Evolutionary conservation across 2,888 invertebrate species (phyloP).

Genomic region (Chaitophorus viminalis): DNA sequence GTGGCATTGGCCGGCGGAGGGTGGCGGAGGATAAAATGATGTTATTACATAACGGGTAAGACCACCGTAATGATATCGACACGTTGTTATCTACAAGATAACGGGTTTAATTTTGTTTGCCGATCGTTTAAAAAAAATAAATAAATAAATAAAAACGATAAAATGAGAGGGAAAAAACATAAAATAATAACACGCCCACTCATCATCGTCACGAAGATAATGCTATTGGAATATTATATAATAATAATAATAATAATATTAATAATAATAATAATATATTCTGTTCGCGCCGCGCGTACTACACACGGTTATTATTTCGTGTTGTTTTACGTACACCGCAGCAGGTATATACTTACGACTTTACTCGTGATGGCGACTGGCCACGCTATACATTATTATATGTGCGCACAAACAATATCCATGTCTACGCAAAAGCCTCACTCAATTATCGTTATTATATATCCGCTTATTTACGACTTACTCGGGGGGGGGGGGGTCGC

Average conservation of each 20-base stretch:
- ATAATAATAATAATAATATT: too few species aligned
- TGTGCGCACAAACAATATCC: neutral
- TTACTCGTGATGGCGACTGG: slow-evolving; percentile 37
- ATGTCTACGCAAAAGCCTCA: slow-evolving; percentile 7
- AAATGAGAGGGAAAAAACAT: neutral
- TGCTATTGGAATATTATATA: neutral
- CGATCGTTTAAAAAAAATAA: slow-evolving; percentile 37
- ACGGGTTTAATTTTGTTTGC: slow-evolving; percentile 39
- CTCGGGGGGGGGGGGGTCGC: neutral
- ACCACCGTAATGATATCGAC: slow-evolving; percentile 12
- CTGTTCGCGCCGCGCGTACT: neutral
- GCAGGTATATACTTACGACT: neutral
- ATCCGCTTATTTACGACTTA: slow-evolving; percentile 50
- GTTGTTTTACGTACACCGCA: neutral
- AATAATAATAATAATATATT: neutral
- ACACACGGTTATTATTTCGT: neutral
- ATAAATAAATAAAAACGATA: too few species aligned
- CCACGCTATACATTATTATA: slow-evolving; percentile 37
- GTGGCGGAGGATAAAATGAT: slow-evolving; percentile 14
- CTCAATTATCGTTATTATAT: slow-evolving; percentile 58
- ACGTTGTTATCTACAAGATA: slow-evolving; percentile 32
- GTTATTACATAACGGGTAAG: slow-evolving; percentile 27
- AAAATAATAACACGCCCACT: neutral
- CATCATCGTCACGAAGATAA: neutral
- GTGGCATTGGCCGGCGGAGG: neutral